Evolutionary conservation across 2,797 vertebrate species (phyloP), one percentile per base, ranked within the genome.

Genomic region (Acridotheres tristis): DNA sequence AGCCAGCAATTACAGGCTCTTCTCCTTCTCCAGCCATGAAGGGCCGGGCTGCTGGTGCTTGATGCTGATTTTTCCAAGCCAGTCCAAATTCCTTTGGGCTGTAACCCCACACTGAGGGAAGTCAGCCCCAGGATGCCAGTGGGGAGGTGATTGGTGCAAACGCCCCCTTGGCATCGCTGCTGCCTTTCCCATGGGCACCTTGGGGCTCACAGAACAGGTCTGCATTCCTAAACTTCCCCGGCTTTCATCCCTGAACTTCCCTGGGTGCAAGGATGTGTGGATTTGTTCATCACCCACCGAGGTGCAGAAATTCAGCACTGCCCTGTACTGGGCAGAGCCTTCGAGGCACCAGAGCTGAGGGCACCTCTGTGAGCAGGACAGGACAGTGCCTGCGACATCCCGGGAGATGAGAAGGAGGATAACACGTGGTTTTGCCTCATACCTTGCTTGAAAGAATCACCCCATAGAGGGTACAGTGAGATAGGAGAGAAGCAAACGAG

Each of bases 271-370:
- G 12, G 2, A 3, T 63, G 29, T 17, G 25, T 15, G 21, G 2
- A 1, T 69, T 62, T 16, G 22, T 22, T 18, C 4, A 0, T 58
- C 63, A 14, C 19, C 7, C 54, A 7, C 19, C 0, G 0, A 0
- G 1, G 21, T 4, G 67, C 36, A 9, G 55, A 25, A 11, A 16
- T n/a, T 10, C 51, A n/a, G 54, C 57, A 16, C 51, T 2, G 42
- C 38, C 12, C 42, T 59, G 76, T 30, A 4, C 51, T 3, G 84
- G 23, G 86, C 45, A 8, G 45, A 71, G 61, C n/a, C n/a, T 42
- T 4, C 1, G 19, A 30, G 40, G 67, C 38, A 32, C 2, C 72
- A 15, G 62, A 13, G 73, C 54, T 10, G 47, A 43, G 71, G 50
- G 47, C 77, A 55, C 10, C 51, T 26, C 81, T 8, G 17, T 15